Evolutionary conservation across 1,140 invertebrate species (phyloP).

Genomic region (Oppia nitens): DNA sequence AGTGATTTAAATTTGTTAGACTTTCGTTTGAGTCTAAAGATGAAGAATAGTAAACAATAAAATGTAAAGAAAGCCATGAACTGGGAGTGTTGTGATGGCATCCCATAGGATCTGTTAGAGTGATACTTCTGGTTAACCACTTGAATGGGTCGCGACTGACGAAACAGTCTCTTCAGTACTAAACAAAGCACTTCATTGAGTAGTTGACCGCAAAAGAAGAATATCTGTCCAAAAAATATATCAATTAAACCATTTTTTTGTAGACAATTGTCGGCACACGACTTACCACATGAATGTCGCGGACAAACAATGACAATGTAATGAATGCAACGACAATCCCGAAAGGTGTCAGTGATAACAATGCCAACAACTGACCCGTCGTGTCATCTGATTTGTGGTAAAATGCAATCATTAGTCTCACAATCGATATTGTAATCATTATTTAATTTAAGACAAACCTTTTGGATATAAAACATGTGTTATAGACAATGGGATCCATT

Average conservation of each 20-base stretch:
- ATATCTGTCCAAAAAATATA: slow-evolving; percentile 10
- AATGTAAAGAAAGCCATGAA: slow-evolving; percentile 11
- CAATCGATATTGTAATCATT: background rate
- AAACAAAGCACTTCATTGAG: slow-evolving; percentile 11
- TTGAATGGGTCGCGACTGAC: background rate
- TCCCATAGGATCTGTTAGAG: slow-evolving; percentile 4
- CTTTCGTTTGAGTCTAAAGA: background rate
- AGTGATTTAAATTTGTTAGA: background rate
- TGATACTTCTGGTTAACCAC: background rate
- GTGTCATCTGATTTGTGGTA: slow-evolving; percentile 8
- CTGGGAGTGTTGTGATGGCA: slow-evolving; percentile 12
- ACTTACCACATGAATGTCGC: slow-evolving; percentile 12
- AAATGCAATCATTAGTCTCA: background rate
- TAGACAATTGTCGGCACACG: background rate
- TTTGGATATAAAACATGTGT: slow-evolving; percentile 14
- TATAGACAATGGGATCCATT: slow-evolving; percentile 9
- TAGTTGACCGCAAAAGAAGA: slow-evolving; percentile 8
- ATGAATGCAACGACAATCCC: slow-evolving; percentile 4
- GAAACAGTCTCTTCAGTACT: background rate
- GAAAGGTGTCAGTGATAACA: slow-evolving; percentile 3
- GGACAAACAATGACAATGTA: slow-evolving; percentile 9
- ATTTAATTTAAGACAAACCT: slow-evolving; percentile 1
- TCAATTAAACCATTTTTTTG: background rate
- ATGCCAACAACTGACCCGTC: slow-evolving; percentile 3
- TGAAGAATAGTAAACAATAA: slow-evolving; percentile 4